A percentile compares a stretch with the other conserved stretches of the same genome.
These are phyloP conservation scores for Elymnias hypermnestra DNA, from an alignment of 1,140 invertebrate genomes.

Conservation along the genomic window DNA sequence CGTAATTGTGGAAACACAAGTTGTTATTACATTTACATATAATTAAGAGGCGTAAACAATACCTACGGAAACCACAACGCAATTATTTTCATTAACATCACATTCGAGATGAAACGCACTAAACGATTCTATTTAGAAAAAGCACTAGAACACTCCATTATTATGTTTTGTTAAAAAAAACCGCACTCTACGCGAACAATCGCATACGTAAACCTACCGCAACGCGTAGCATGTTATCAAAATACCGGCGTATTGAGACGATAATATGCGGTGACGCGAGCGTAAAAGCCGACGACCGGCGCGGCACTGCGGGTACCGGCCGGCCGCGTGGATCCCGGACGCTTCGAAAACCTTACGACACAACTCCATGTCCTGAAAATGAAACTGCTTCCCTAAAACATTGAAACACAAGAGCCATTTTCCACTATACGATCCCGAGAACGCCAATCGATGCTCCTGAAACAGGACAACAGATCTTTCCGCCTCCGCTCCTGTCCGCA, in stretches of 20 bases:
- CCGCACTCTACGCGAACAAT: slow-evolving; percentile 34
- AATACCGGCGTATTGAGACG: slow-evolving; percentile 6
- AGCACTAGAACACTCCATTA: slow-evolving; percentile 15
- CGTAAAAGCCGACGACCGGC: slow-evolving; percentile 50
- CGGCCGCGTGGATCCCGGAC: slow-evolving; percentile 50
- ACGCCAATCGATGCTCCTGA: slow-evolving; percentile 66
- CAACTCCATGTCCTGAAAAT: slow-evolving; percentile 28
- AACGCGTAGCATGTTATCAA: slow-evolving; percentile 47
- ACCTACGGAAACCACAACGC: slow-evolving; percentile 26
- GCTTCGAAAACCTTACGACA: slow-evolving; percentile 36
- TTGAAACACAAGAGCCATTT: slow-evolving; percentile 19
- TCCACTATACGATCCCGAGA: slow-evolving; percentile 18
- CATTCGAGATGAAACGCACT: slow-evolving; percentile 22
- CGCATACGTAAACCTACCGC: slow-evolving; percentile 33
- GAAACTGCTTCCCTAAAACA: slow-evolving; percentile 31
- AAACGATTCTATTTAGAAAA: slow-evolving; percentile 25
- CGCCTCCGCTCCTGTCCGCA: slow-evolving; percentile 56
- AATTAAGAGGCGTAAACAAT: slow-evolving; percentile 13
- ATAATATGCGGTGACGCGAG: slow-evolving; percentile 35
- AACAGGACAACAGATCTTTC: slow-evolving; percentile 67
- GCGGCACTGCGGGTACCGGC: slow-evolving; percentile 61
- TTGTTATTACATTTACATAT: slow-evolving; percentile 17
- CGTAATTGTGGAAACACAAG: slow-evolving; percentile 25
- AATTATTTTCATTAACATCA: slow-evolving; percentile 18
- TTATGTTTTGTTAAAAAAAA: slow-evolving; percentile 27